Conservation (phyloP, 2,888 invertebrate species). For the Archaeoteleia sp. region DNA sequence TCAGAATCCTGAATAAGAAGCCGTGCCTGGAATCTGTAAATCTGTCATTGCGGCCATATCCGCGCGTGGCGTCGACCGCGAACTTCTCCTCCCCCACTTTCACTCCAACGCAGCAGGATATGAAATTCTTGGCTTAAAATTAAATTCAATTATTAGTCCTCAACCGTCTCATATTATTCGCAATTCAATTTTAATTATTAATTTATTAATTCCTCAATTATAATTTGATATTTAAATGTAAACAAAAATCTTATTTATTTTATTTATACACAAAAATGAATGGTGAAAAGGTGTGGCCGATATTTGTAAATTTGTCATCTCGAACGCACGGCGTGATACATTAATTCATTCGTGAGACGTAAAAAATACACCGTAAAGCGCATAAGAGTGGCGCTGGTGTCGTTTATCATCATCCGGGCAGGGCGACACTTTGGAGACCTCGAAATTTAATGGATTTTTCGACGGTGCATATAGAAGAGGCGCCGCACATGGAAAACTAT, state of each 20-base stretch:
- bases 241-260: too few species aligned
- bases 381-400: conserved; percentile 18
- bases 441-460: conserved; percentile 40
- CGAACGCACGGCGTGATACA: conserved; percentile 20
- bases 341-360: conserved; percentile 31
- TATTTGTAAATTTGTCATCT: conserved; percentile 29
- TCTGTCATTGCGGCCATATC: conserved; percentile 73
- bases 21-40: conserved; percentile 74
- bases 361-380: conserved; percentile 26
- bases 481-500: conserved; percentile 59
- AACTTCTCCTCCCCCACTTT: conserved; percentile 14
- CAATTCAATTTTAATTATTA: too few species aligned
- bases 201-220: too few species aligned
- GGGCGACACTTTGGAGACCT: conserved; percentile 3
- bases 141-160: too few species aligned
- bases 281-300: too few species aligned
- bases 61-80: conserved; percentile 28
- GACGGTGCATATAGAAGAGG: conserved; percentile 17
- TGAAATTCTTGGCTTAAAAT: conserved; percentile 56
- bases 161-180: too few species aligned
- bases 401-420: conserved; percentile 36
- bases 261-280: too few species aligned
- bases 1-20: conserved; percentile 64
- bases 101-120: conserved; percentile 57
- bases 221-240: too few species aligned